Percentiles rank a stretch among this genome's conserved stretches.
These are phyloP conservation scores for Gephyroberyx darwinii DNA, from an alignment of 2,797 vertebrate genomes.

Conservation along the genomic window DNA sequence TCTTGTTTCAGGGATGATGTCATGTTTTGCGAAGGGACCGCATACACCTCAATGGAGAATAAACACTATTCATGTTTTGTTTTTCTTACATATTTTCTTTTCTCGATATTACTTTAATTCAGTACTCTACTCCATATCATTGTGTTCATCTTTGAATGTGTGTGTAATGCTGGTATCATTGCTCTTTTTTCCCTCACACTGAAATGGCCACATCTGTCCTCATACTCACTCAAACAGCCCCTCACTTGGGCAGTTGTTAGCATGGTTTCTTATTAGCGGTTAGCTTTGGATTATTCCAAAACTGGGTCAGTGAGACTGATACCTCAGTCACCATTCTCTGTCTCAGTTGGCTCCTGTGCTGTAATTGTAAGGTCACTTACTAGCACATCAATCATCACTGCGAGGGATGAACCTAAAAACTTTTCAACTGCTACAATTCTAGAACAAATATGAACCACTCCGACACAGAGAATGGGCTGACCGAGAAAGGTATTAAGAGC, in stretches of 20 bases:
- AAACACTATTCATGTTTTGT: slow-evolving; percentile 68
- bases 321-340: slow-evolving; percentile 14
- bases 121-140: slow-evolving; percentile 55
- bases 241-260: slow-evolving; percentile 29
- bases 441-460: slow-evolving; percentile 39
- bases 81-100: slow-evolving; percentile 54
- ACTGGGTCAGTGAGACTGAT: slow-evolving; percentile 14
- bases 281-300: slow-evolving; percentile 15
- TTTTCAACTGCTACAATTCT: slow-evolving; percentile 18
- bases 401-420: slow-evolving; percentile 23
- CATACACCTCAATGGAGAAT: slow-evolving; percentile 76
- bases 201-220: slow-evolving; percentile 52
- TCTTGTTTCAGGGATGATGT: slow-evolving; percentile 79
- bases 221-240: slow-evolving; percentile 31
- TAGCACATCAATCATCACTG: slow-evolving; percentile 27
- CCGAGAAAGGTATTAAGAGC: background rate
- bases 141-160: slow-evolving; percentile 65
- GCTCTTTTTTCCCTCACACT: slow-evolving; percentile 38
- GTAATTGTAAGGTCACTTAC: slow-evolving; percentile 18
- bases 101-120: slow-evolving; percentile 38
- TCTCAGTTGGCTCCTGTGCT: slow-evolving; percentile 27
- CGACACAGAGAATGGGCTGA: slow-evolving; percentile 24
- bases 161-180: slow-evolving; percentile 58
- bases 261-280: slow-evolving; percentile 7
- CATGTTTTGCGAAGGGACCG: slow-evolving; percentile 71